Base-by-base conservation (phyloP, 2,888 invertebrate genomes). In the Miltochrista miniata region DNA sequence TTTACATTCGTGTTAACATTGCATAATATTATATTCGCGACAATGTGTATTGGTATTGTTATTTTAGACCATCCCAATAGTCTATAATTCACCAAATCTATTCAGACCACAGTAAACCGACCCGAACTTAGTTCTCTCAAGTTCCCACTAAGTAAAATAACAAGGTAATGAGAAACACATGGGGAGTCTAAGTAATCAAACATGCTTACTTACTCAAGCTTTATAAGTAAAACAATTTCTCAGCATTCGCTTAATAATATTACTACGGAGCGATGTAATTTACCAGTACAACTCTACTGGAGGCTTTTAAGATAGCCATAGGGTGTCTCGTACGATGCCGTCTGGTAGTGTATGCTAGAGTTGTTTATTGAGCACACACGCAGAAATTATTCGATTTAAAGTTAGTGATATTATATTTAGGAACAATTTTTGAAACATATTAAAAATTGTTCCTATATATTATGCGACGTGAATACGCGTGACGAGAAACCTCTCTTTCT, bases 221-320 rank as follows among this genome's bases (percentile, higher is more conserved):
- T 33, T 43, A 46, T 46, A 18, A 42, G 42, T 24, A 46, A 46
- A 39, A 52, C 24, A 36, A 45, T 53, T 41, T 45, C 40, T 48
- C 38, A 45, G 47, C 45, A 36, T 57, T 53, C 51, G 44, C 50
- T 58, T 66, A 68, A 62, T 58, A 68, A 62, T 58, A 41, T 59
- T 18, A 56, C 54, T 45, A 57, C 54, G 7, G 2, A 35, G 34
- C 35, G 34, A 46, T 47, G 48, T 52, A 56, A 54, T 58, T 54
- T 56, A 60, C 48, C 39, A 48, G 11, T 60, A 45, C 53, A 54
- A 59, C 52, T 48, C 73, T 66, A 66, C 54, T 35, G 56, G 54
- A 64, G 57, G 62, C 73, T 70, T 71, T 70, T 64, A 62, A 61
- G 63, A 48, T 46, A 68, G 33, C 73, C 63, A 48, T 71, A 54